phyloP scores from a whole-genome alignment of 2,113 vertebrate genomes.

The Mastomys natalensis region DNA sequence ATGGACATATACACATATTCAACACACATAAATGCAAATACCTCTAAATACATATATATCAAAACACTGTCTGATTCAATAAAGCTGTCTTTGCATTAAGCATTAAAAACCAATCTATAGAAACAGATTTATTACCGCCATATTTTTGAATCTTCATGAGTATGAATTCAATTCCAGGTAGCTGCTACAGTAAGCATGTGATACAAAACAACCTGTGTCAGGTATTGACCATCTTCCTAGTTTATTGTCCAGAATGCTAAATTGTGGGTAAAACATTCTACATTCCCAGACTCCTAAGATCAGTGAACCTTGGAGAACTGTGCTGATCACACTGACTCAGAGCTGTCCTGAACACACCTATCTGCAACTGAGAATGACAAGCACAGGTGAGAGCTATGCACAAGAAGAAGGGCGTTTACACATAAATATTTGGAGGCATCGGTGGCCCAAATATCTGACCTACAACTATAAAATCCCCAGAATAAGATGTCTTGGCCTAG shows the following conservation, averaged over 20 bases:
- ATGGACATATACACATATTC: not conserved
- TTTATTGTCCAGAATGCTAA: not conserved
- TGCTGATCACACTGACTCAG: not conserved
- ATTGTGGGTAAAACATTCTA: not conserved
- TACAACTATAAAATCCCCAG: not conserved
- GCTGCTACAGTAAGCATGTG: not conserved
- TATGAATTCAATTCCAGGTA: conserved; percentile 35
- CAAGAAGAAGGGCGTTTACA: not conserved
- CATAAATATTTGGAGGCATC: not conserved
- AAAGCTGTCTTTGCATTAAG: conserved; percentile 24
- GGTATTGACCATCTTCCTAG: not conserved
- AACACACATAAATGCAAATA: not conserved
- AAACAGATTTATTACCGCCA: not conserved
- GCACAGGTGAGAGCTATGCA: not conserved
- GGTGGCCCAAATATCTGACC: too few species aligned
- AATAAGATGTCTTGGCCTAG: not conserved
- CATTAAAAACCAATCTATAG: conserved; percentile 40
- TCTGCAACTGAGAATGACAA: not conserved
- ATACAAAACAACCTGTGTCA: not conserved
- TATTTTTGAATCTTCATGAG: conserved; percentile 26
- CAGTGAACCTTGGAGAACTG: not conserved
- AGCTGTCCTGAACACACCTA: not conserved
- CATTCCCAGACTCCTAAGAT: not conserved
- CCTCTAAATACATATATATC: not conserved
- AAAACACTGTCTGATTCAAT: not conserved